Base-by-base conservation (phyloP, 2,113 vertebrate species). In the Calonectris borealis region DNA sequence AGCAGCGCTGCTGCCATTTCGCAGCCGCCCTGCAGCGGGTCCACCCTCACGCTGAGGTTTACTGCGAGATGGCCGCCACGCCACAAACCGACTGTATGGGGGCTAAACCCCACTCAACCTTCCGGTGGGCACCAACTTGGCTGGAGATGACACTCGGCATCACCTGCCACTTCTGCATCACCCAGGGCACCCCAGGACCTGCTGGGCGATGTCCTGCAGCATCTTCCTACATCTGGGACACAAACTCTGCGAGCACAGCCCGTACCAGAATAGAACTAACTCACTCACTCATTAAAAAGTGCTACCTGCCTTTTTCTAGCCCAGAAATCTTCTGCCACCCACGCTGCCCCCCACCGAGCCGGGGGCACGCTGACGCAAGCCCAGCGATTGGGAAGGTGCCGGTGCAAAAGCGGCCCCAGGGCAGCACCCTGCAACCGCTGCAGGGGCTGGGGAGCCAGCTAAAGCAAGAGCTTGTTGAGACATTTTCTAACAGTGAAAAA, bases 341-440 rank as follows among this genome's bases (percentile, higher is more conserved):
- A 55, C 0, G 0, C 68, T 44, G 55, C 54, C 73, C 77, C 75
- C 65, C 34, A 21, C 24, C 3, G 2, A 73, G 71, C 31, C 76
- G 29, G 3, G 7, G 55, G 64, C 94, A 44, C 0, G 34, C 6
- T 0, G 1, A 36, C 1, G 2, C 57, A 76, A 79, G 83, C 38
- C 65, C 20, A 1, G 40, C 2, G 4, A 5, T 0, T 6, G 55
- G 32, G 85, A 90, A 77, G 65, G 55, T 75, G 34, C 31, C 0
- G 0, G 64, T 3, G 3, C 40, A 55, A n/a, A 25, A 68, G 32
- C 31, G 68, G n/a, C 66, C 51, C 51, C 48, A 46, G 31, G 75
- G 77, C 61, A 88, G 86, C 65, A 20, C 21, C 44, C 42, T 13
- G 14, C 40, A 58, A 40, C 27, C 1, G 4, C 76, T 27, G 44